Evolutionary conservation across 2,113 vertebrate genomes (phyloP).

Genomic region (Cariama cristata): DNA sequence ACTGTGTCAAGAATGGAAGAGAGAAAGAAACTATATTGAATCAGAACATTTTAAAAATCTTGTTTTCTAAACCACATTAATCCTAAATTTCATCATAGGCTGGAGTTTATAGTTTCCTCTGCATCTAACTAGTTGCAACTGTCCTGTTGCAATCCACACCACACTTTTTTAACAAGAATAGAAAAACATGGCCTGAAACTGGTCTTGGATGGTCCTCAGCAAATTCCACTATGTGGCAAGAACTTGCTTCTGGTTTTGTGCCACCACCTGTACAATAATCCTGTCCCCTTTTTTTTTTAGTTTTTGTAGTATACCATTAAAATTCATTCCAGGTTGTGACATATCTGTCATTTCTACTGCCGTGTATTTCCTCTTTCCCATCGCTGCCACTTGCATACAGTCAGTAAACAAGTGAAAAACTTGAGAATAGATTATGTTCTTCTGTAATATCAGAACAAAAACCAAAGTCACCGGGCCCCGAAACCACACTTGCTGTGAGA

Average conservation of each 20-base stretch:
- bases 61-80: background rate
- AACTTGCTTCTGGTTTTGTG: background rate
- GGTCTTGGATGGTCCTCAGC: background rate
- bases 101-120: background rate
- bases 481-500: background rate
- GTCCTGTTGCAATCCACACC: background rate
- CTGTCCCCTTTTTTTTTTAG: background rate
- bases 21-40: background rate
- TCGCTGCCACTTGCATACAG: background rate
- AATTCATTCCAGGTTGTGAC: conserved; percentile 29
- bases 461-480: background rate
- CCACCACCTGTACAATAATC: background rate
- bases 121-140: background rate
- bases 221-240: background rate
- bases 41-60: background rate
- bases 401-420: background rate
- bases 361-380: background rate
- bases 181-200: background rate
- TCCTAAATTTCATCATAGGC: background rate
- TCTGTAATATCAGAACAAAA: background rate
- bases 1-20: background rate
- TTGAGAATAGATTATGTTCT: background rate
- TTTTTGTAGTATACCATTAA: background rate
- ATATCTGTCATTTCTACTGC: background rate
- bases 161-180: background rate